Percentiles rank a stretch among this genome's conserved stretches.
phyloP scores from a whole-genome alignment of 2,797 vertebrate genomes.

The Tolypeutes matacus region DNA sequence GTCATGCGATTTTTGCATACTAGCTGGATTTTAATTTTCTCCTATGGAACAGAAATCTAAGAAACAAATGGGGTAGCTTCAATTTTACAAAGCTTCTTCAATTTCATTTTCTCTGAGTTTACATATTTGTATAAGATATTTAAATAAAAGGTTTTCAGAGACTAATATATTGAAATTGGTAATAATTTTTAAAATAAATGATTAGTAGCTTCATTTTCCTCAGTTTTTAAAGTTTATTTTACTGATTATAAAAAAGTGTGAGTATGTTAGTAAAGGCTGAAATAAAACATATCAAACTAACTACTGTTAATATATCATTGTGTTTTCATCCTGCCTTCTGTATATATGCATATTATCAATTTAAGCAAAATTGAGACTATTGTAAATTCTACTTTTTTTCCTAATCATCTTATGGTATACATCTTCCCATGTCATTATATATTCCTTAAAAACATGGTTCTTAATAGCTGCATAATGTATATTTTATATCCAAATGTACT shows the following conservation, averaged over 20 bases:
- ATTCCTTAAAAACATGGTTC: neutral
- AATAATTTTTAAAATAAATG: neutral
- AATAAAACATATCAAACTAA: neutral
- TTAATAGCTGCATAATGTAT: neutral
- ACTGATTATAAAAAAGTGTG: conserved; percentile 3
- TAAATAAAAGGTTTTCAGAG: conserved; percentile 6
- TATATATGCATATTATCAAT: neutral
- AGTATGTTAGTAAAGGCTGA: neutral
- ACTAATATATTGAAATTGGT: neutral
- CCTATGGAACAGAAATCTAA: conserved; percentile 34
- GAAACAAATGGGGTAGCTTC: neutral
- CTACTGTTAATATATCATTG: neutral
- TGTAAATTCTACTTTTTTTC: neutral
- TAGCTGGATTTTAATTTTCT: neutral
- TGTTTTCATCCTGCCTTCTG: neutral
- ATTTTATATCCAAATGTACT: neutral
- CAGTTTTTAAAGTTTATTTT: conserved; percentile 30
- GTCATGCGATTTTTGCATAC: neutral
- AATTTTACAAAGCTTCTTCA: neutral
- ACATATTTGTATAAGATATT: neutral
- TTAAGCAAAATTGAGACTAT: neutral
- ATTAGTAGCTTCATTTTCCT: neutral
- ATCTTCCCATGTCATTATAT: neutral
- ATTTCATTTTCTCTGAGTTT: neutral
- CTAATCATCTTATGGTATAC: neutral